Evolutionary conservation across 2,113 vertebrate species (phyloP), one percentile per base, ranked within the genome.

Genomic region (Myrmecobius fasciatus): DNA sequence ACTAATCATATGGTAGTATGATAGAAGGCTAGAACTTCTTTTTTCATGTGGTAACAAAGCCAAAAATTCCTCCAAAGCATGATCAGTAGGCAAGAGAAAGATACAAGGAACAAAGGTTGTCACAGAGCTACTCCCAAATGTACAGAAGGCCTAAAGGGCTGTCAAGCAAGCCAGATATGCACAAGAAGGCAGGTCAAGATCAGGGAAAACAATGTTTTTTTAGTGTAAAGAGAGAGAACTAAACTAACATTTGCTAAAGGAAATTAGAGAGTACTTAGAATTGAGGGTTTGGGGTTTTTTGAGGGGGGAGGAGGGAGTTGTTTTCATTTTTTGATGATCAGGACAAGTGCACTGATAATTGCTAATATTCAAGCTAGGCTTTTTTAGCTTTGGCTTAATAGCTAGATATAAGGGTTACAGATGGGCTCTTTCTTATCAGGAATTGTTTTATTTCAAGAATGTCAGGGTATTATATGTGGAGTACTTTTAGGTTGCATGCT

Each of bases 381-480:
- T 96, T 56, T 88, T 14, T 25, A 12, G 36, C 46, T 89, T 95
- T 97, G 93, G 83, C 43, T 75, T 92, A 94, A 52, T 54, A 28
- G 36, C 11, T 60, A 24, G 93, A 91, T 1, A 94, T 89, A 67
- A 75, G 92, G 94, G 49, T 94, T 89, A 56, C 8, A 67, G 51
- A 36, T 47, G 25, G 88, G 5, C n/a, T 91, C 92, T 92, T 75
- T 91, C 92, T 92, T 75, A 89, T 54, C 43, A 94, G 91, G 93
- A 91, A 52, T 28, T 92, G 93, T 49, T 96, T 91, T 17, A 24
- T 91, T 7, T 90, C 28, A 92, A 89, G 60, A 91, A 93, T 94
- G 94, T 43, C 75, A 88, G n/a, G 12, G 53, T n/a, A 46, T 90
- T 94, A 46, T 3, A 52, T 10, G 53, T 31, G 17, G 49, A 93